These are phyloP conservation scores for Paraescarpia echinospica DNA, from an alignment of 1,140 invertebrate genomes.

Conservation along the genomic window DNA sequence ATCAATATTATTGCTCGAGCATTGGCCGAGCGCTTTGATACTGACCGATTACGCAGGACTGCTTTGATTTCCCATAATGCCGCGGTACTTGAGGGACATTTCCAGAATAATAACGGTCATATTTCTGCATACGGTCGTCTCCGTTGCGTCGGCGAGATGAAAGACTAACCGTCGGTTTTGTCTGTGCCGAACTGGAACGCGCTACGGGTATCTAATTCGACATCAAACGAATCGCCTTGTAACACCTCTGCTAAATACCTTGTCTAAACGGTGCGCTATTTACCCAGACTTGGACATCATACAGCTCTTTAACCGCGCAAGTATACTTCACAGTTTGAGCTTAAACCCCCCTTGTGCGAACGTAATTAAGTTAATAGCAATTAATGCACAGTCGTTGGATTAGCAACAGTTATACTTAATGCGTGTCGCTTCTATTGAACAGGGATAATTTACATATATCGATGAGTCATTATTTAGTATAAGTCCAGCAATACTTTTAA, in stretches of 20 bases:
- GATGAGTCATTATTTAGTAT: not conserved
- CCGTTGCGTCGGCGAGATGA: not conserved
- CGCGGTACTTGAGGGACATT: not conserved
- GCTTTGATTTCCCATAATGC: conserved; percentile 5
- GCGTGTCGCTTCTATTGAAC: not conserved
- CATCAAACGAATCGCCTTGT: not conserved
- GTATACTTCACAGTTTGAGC: not conserved
- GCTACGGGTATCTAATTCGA: not conserved
- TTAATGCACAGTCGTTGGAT: not conserved
- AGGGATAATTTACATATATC: not conserved
- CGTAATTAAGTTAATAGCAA: not conserved
- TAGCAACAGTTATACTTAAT: not conserved
- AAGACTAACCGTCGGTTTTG: not conserved
- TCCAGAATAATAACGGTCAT: not conserved
- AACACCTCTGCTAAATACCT: not conserved
- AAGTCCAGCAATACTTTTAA: not conserved
- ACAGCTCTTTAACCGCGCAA: not conserved
- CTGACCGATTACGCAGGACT: not conserved
- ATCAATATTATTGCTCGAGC: not conserved
- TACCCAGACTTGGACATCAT: not conserved
- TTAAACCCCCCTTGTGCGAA: not conserved
- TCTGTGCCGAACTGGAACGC: not conserved
- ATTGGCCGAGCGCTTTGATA: not conserved
- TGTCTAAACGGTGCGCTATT: not conserved
- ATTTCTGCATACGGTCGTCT: not conserved